Conservation (phyloP, 2,888 invertebrate genomes). For the Acleris emargana region DNA sequence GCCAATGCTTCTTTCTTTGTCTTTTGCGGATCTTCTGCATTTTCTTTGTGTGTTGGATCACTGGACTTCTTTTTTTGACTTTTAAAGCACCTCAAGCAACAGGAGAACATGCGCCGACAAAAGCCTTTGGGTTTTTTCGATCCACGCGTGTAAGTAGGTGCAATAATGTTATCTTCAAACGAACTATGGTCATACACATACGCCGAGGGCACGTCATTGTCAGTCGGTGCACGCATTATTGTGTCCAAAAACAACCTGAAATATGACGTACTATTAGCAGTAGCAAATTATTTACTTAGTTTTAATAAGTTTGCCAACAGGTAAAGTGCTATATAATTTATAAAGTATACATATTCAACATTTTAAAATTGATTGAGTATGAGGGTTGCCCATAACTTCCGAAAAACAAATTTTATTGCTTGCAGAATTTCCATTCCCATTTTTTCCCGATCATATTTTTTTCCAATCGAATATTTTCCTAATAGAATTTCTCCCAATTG, state of each 20-base stretch:
- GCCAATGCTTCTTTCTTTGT: conserved; percentile 12
- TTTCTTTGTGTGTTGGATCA: background rate
- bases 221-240: conserved; percentile 71
- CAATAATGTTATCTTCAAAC: conserved; percentile 46
- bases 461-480: too few relatives aligned
- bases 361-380: too few relatives aligned
- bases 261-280: conserved; percentile 28
- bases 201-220: conserved; percentile 47
- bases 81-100: background rate
- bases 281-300: too few relatives aligned
- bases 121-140: conserved; percentile 29
- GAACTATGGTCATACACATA: conserved; percentile 44
- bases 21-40: background rate
- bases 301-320: too few relatives aligned
- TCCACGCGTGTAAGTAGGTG: conserved; percentile 19
- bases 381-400: too few relatives aligned
- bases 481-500: too few relatives aligned
- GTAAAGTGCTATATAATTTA: too few relatives aligned
- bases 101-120: conserved; percentile 1
- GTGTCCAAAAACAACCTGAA: conserved; percentile 66
- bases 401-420: too few relatives aligned
- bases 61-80: background rate
- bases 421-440: too few relatives aligned
- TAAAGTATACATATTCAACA: too few relatives aligned
- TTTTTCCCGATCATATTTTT: too few relatives aligned